Base-by-base conservation (phyloP, 1,140 invertebrate genomes). In the Pseudachorutes palmiensis region DNA sequence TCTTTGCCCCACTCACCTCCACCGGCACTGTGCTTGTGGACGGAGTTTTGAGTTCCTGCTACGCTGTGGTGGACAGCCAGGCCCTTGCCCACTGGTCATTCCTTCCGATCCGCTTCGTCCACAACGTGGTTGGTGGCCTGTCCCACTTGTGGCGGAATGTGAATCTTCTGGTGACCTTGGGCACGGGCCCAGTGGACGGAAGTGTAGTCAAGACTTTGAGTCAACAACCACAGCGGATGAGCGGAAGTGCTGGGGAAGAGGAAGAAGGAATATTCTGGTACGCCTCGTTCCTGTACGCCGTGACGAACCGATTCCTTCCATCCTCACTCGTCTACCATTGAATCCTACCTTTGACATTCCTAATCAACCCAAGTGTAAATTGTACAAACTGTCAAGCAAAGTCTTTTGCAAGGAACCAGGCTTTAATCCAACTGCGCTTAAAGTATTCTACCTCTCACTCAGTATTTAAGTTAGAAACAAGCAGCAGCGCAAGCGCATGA, bases 21-120 rank as follows among this genome's bases (percentile, higher is more conserved):
- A 83, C 84, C 12, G 96, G 96, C 0, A 97, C 88, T 29, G 80
- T 98, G 14, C 82, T 98, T 29, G 91, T 98, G 0, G 87, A 98
- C 77, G 88, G 88, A 67, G 87, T 96, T 2, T 83, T 94, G 0
- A 90, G 91, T 1, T 97, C 94, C 0, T 98, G 95, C 77, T 99
- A 98, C 80, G 95, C 95, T 0, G 80, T 93, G 12, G 83, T 98
- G 19, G 83, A 89, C 76, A 91, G 88, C 78, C 92, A 95, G 72
- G 77, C 78, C 9, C 68, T 97, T 58, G 94, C 93, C 2, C 94
- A 97, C 76, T 83, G 82, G 75, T 86, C 87, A 0, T 90, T 96
- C 76, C 79, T 86, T 2, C 94, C 94, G 0, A 78, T 92, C 61
- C 81, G 94, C 55, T 66, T 87, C 0, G 80, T 81, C 70, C 78